phyloP scores from a whole-genome alignment of 2,888 invertebrate species.

The Pycnomerus fuliginosus region DNA sequence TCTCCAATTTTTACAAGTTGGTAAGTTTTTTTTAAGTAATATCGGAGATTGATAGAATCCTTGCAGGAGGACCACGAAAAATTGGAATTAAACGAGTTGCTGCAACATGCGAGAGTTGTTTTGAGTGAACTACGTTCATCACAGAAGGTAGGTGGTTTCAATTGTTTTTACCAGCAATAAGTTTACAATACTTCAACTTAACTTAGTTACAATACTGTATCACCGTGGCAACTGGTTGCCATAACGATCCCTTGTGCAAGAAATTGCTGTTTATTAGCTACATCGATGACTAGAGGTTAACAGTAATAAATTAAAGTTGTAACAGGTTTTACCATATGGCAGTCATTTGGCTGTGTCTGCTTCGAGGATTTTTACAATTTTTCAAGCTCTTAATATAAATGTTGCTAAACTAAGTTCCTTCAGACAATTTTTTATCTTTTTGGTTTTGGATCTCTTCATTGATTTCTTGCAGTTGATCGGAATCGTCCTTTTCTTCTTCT shows the following conservation, averaged over 20 bases:
- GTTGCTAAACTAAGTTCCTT: slow-evolving; percentile 7
- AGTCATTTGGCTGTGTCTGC: too few relatives aligned
- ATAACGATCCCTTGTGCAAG: too few relatives aligned
- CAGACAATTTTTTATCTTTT: slow-evolving; percentile 7
- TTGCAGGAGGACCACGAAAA: slow-evolving; percentile 42
- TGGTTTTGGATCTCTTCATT: slow-evolving; percentile 14
- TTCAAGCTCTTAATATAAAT: too few relatives aligned
- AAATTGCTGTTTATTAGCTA: too few relatives aligned
- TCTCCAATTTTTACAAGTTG: slow-evolving; percentile 36
- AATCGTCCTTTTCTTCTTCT: slow-evolving; percentile 35
- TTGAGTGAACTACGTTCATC: slow-evolving; percentile 39
- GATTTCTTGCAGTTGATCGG: slow-evolving; percentile 21
- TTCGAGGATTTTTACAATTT: slow-evolving; percentile 3
- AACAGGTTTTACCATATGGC: too few relatives aligned
- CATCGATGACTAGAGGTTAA: too few relatives aligned
- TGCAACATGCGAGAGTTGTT: slow-evolving; percentile 36
- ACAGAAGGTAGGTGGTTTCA: slow-evolving; percentile 48
- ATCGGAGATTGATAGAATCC: too few relatives aligned
- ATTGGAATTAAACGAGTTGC: slow-evolving; percentile 33
- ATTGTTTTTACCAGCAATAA: too few relatives aligned
- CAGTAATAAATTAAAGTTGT: too few relatives aligned
- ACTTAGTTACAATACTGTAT: too few relatives aligned
- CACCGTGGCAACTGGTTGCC: too few relatives aligned
- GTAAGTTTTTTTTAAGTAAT: slow-evolving; percentile 43
- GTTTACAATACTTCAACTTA: too few relatives aligned